phyloP scores from a whole-genome alignment of 2,113 vertebrate species.

The Oenanthe melanoleuca region DNA sequence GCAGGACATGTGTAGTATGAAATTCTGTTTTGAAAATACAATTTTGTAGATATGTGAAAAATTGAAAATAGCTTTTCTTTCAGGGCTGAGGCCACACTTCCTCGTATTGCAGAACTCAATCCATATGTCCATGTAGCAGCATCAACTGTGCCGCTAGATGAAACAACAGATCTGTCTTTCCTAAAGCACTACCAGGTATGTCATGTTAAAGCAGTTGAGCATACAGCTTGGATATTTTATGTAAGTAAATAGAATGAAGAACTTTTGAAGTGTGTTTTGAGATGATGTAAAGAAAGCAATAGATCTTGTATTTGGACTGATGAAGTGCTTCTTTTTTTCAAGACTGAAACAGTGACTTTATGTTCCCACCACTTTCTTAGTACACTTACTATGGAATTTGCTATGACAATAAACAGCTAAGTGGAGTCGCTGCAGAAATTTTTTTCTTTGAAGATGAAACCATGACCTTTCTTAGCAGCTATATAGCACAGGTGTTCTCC shows the following conservation, averaged over 20 bases:
- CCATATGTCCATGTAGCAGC: constrained; percentile 90
- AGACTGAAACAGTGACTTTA: background rate
- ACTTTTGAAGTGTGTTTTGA: background rate
- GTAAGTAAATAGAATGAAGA: background rate
- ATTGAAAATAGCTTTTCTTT: background rate
- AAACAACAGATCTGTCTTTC: constrained; percentile 88
- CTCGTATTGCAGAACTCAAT: constrained; percentile 89
- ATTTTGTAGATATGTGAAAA: background rate
- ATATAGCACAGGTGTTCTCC: background rate
- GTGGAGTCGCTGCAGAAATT: background rate
- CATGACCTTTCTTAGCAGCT: background rate
- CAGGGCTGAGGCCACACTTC: constrained; percentile 89
- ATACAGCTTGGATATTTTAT: background rate
- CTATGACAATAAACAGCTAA: background rate
- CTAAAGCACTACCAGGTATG: constrained; percentile 73
- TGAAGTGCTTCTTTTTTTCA: background rate
- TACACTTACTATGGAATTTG: background rate
- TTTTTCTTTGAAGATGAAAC: background rate
- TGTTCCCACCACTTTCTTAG: background rate
- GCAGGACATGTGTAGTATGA: background rate
- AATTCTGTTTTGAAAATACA: background rate
- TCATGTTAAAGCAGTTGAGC: background rate
- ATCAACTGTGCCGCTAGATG: constrained; percentile 80
- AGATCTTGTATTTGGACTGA: background rate
- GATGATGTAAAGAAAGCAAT: background rate